phyloP scores from a whole-genome alignment of 37 sponge, comb jelly and placozoan genomes.

The Agelas oroides region DNA sequence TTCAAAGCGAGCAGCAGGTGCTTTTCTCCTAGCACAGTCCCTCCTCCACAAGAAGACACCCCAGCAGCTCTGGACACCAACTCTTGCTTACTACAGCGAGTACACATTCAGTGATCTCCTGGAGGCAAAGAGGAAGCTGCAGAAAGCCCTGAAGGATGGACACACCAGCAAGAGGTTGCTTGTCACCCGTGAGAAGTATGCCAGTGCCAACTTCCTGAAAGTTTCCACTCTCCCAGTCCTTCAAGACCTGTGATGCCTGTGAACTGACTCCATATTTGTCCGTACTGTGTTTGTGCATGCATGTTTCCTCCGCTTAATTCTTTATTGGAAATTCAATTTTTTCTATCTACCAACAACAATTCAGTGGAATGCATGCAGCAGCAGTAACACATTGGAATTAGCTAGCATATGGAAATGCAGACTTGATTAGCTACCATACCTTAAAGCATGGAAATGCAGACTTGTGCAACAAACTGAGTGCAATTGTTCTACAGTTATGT shows the following conservation, averaged over 20 bases:
- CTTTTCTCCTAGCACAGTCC: constrained; percentile 12
- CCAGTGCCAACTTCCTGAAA: not conserved
- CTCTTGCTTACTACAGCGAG: not conserved
- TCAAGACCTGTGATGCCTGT: constrained; percentile 10
- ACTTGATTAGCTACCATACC: too few relatives aligned
- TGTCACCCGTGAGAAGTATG: constrained; percentile 26
- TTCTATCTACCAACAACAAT: too few relatives aligned
- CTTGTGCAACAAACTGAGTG: too few relatives aligned
- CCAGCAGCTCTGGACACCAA: not conserved
- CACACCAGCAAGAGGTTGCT: not conserved
- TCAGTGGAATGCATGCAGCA: too few relatives aligned
- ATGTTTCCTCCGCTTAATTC: too few relatives aligned
- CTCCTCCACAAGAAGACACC: not conserved
- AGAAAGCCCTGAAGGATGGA: constrained; percentile 1
- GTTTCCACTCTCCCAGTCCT: constrained; percentile 8
- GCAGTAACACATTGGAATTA: too few relatives aligned
- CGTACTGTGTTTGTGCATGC: too few relatives aligned
- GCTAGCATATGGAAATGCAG: too few relatives aligned
- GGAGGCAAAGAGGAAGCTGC: not conserved
- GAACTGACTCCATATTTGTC: too few relatives aligned
- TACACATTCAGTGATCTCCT: not conserved
- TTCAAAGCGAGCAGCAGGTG: constrained; percentile 66
- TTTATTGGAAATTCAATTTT: too few relatives aligned
- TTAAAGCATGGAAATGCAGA: too few relatives aligned
- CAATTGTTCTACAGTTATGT: too few relatives aligned